A percentile compares a stretch with the other conserved stretches of the same genome.
phyloP scores from a whole-genome alignment of 2,888 invertebrate species.

The Podotricha telesiphe region DNA sequence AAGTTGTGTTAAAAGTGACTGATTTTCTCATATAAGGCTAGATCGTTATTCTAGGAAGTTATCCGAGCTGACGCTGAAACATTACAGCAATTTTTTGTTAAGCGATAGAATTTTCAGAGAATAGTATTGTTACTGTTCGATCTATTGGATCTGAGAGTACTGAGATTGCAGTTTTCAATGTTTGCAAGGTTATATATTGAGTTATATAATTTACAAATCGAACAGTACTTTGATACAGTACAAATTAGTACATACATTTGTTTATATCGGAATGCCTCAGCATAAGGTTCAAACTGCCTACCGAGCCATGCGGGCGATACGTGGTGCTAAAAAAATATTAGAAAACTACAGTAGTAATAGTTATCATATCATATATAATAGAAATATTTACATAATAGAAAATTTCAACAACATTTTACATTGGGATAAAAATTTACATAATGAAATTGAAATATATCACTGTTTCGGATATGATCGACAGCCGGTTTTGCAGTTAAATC shows the following conservation, averaged over 20 bases:
- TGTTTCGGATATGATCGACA: not conserved
- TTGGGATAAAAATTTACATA: not conserved
- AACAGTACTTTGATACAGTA: too few species aligned
- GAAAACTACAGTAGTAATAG: too few species aligned
- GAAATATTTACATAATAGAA: not conserved
- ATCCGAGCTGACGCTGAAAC: conserved; percentile 74
- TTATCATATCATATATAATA: too few species aligned
- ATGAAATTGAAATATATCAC: not conserved
- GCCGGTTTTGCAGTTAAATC: not conserved
- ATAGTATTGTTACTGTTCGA: conserved; percentile 69
- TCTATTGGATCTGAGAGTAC: conserved; percentile 65
- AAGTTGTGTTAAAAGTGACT: conserved; percentile 31
- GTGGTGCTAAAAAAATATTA: too few species aligned
- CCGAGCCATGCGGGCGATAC: too few species aligned
- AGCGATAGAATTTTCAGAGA: conserved; percentile 60
- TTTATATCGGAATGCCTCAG: not conserved
- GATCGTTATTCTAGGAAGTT: conserved; percentile 69
- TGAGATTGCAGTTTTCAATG: conserved; percentile 60
- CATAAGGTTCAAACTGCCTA: too few species aligned
- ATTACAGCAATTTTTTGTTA: conserved; percentile 75
- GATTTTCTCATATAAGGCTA: conserved; percentile 47
- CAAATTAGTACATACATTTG: too few species aligned
- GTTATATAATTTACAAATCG: too few species aligned
- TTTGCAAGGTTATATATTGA: not conserved
- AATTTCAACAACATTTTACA: not conserved